Conservation (phyloP, 2,797 vertebrate species). For the Heliangelus exortis region DNA sequence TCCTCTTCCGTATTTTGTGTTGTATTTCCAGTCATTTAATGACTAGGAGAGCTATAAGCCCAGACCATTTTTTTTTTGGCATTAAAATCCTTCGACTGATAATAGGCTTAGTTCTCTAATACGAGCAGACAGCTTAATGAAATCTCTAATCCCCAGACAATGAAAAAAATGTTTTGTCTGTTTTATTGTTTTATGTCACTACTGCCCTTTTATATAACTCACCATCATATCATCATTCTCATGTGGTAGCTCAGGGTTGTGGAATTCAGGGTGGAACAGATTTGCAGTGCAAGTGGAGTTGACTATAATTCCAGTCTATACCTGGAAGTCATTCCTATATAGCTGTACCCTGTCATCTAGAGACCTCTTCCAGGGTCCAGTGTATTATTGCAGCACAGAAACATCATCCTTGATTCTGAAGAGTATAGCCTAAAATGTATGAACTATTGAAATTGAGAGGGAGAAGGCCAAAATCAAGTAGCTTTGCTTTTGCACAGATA, state of each 20-base stretch:
- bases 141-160: constrained; percentile 41
- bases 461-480: neutral
- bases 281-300: neutral
- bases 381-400: neutral
- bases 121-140: constrained; percentile 51
- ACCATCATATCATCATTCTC: neutral
- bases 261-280: neutral
- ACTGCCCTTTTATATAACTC: constrained; percentile 22
- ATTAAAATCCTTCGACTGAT: constrained; percentile 35
- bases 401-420: neutral
- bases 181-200: neutral
- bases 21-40: neutral
- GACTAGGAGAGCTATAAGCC: constrained; percentile 10
- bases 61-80: neutral
- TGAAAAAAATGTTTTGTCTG: neutral
- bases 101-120: constrained; percentile 54
- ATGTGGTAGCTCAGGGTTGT: neutral
- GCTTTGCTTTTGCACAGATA: neutral
- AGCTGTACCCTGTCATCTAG: neutral
- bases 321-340: accelerated
- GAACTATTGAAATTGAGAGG: neutral
- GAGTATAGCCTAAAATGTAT: neutral
- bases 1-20: neutral
- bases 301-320: neutral
- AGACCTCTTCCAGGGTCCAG: neutral